Percentiles rank a stretch among this genome's conserved stretches.
These are phyloP conservation scores for Catostylus mosaicus DNA, from an alignment of 30 jellyfish, hydroid and myxozoan genomes.

Conservation along the genomic window DNA sequence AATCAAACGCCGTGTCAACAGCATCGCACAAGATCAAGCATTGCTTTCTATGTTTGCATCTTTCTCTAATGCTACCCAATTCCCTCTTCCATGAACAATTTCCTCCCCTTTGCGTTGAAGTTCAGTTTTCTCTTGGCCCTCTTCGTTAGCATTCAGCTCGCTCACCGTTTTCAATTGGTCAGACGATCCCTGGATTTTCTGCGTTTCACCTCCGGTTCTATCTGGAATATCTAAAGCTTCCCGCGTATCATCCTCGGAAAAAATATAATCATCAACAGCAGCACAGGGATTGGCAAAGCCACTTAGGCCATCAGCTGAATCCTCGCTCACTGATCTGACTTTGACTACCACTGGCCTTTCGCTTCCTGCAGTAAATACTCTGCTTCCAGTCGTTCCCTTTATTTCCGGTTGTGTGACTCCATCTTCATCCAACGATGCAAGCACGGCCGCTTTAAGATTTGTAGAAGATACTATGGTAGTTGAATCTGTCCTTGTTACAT, in stretches of 20 bases:
- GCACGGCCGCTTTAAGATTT: conserved; percentile 1
- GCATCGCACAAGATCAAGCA: neutral
- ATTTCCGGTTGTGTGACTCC: neutral
- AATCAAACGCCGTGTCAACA: neutral
- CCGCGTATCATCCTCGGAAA: conserved; percentile 47
- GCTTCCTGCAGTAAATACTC: too few species aligned
- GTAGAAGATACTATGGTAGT: conserved; percentile 13
- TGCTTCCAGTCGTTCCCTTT: neutral
- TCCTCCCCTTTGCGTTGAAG: neutral
- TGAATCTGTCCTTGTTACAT: conserved; percentile 2
- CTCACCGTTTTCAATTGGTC: neutral
- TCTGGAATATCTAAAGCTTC: conserved; percentile 16
- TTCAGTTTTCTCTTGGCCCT: neutral
- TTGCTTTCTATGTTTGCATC: neutral
- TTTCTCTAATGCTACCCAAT: neutral
- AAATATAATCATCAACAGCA: conserved; percentile 19
- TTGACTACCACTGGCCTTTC: conserved; percentile 5
- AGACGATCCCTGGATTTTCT: neutral
- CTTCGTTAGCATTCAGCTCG: neutral
- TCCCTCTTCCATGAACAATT: neutral
- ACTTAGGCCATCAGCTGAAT: conserved; percentile 29
- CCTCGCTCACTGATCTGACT: conserved; percentile 17
- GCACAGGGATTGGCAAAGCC: conserved; percentile 48
- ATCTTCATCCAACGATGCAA: neutral
- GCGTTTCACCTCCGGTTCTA: too few species aligned